These are phyloP conservation scores for Pectinophora gossypiella DNA, from an alignment of 1,140 invertebrate species.

Conservation along the genomic window DNA sequence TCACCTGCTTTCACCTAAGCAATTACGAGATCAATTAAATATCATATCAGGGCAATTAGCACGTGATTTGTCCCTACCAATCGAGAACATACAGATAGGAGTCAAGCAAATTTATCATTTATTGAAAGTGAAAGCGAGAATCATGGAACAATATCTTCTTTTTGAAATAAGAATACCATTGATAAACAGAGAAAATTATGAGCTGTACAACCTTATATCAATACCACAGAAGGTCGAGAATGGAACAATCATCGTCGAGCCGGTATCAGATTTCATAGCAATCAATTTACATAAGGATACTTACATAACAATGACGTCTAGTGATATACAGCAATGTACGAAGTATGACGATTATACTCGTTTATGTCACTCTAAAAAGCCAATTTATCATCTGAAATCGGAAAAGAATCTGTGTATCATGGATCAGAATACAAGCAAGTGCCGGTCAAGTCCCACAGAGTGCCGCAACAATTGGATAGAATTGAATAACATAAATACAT, in stretches of 20 bases:
- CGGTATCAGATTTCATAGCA: background rate
- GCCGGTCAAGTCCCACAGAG: too few species aligned
- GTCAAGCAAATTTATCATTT: background rate
- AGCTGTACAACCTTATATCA: background rate
- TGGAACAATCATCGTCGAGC: background rate
- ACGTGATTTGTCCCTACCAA: conserved; percentile 13
- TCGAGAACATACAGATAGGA: conserved; percentile 3
- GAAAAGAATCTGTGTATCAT: too few species aligned
- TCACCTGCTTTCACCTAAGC: conserved; percentile 15
- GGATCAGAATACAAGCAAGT: too few species aligned
- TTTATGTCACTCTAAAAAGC: too few species aligned
- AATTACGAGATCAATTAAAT: conserved; percentile 11
- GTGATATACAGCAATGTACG: too few species aligned
- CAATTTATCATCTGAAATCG: too few species aligned
- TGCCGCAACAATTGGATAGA: too few species aligned
- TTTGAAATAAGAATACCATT: conserved; percentile 4
- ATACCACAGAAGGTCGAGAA: background rate
- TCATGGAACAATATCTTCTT: background rate
- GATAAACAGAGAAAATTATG: background rate
- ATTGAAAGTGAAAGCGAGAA: background rate
- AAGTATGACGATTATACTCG: too few species aligned
- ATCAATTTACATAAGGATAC: too few species aligned
- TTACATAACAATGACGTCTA: too few species aligned
- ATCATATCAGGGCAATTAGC: conserved; percentile 12
- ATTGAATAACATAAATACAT: too few species aligned